These are phyloP conservation scores for Troides oblongomaculatus DNA, from an alignment of 2,888 invertebrate species.

Conservation along the genomic window DNA sequence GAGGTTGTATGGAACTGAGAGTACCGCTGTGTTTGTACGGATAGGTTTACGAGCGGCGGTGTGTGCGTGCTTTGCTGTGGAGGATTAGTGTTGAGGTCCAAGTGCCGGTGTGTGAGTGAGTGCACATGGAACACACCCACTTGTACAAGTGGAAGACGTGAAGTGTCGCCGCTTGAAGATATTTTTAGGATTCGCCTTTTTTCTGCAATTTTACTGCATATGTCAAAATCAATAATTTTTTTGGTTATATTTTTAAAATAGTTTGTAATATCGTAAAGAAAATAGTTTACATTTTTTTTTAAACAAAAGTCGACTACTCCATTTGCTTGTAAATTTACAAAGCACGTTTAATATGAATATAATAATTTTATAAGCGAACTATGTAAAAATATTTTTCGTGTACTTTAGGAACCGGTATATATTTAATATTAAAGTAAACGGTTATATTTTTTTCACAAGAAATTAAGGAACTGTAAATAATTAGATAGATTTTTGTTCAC, in stretches of 20 bases:
- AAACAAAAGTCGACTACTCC: not conserved
- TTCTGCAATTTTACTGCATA: not conserved
- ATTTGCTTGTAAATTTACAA: not conserved
- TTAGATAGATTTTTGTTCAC: too few species aligned
- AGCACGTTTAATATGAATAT: too few species aligned
- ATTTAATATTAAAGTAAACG: too few species aligned
- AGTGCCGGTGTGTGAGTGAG: slow-evolving; percentile 62
- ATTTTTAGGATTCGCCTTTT: slow-evolving; percentile 21
- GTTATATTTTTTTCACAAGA: too few species aligned
- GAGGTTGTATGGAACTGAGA: slow-evolving; percentile 78
- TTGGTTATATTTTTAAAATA: not conserved
- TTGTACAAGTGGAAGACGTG: slow-evolving; percentile 55
- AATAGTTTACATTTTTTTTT: not conserved
- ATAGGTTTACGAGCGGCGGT: slow-evolving; percentile 53
- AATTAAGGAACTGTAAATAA: too few species aligned
- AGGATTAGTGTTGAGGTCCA: slow-evolving; percentile 61
- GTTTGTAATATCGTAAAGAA: not conserved
- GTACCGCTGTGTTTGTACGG: slow-evolving; percentile 73
- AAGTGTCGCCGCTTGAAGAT: slow-evolving; percentile 49
- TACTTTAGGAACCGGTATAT: too few species aligned
- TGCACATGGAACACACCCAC: slow-evolving; percentile 71
- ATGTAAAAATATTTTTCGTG: too few species aligned
- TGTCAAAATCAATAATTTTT: not conserved
- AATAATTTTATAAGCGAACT: too few species aligned
- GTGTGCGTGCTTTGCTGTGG: slow-evolving; percentile 60